Base-by-base conservation (phyloP, 2,888 invertebrate species). In the Caenorhabditis macrosperma region DNA sequence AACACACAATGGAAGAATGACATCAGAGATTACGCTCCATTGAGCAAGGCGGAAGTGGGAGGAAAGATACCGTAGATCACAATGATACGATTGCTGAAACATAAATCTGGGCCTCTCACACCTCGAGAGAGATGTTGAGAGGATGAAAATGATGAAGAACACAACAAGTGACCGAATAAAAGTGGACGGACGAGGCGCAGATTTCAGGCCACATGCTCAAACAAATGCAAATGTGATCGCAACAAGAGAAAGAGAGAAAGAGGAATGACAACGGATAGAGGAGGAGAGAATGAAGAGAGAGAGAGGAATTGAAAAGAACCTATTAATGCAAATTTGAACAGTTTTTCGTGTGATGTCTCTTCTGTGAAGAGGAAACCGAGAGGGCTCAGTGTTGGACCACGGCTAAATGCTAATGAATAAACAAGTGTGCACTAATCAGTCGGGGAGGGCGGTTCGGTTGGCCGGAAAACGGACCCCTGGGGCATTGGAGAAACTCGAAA, bases 191-290 rank as follows among this genome's bases (percentile, higher is more conserved):
- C n/a, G 57, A 41, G 63, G 55, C 52, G 61, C 52, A 64, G 63
- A 72, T 72, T 57, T 64, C 72, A 72, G 57, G 54, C 72, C 72
- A 72, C 72, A 72, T 72, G 72, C 72, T 72, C 72, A 72, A 72
- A 72, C 72, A 72, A 72, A 72, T 72, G 72, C 72, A 72, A 72
- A 72, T 72, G 72, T 64, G 72, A 72, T 72, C 72, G 72, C 54
- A 50, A 78, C 57, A 61, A 54, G 74, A 78, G 54, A 50, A 66
- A 69, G 48, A 44, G 71, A 77, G 77, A 52, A 63, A 63, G 38
- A 64, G 64, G 59, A 60, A 64, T 69, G 17, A 66, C 41, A 46
- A 55, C 15, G 69, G 46, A 41, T 38, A 20, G 28, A 54, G 61
- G 52, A 64, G 28, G 38, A 61, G 46, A 54, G 48, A 50, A 52